Evolutionary conservation across 1,140 invertebrate species (phyloP), one percentile per base, ranked within the genome.

Genomic region (Brachionus koreanus): DNA sequence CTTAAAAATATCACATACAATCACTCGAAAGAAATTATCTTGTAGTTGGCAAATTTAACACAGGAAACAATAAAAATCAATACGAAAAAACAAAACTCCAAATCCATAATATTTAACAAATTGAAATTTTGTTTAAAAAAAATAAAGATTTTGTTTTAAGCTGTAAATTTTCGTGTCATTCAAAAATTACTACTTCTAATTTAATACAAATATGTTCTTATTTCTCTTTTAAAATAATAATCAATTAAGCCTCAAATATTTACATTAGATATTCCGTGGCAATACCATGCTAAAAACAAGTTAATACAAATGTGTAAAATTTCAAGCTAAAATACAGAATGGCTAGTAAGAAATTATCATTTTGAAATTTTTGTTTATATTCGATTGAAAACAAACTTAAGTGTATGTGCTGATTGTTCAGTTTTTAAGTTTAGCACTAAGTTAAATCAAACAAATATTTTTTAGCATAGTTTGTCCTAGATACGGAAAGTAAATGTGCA

Each of bases 61-160:
- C 67, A 72, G 67, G 67, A 72, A 72, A 39, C 37, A 72, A 72
- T 72, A 72, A 72, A 72, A 72, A 72, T 72, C 33, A 72, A 72
- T 39, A 72, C 3, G 37, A 72, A 72, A 23, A 72, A 37, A 61
- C 2, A 61, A 23, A 65, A 19, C 23, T 19, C n/a, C 16, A 10
- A 10, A 25, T n/a, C n/a, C 6, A 57, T 19, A 57, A 57, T 16
- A 57, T 57, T 57, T 57, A 57, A 57, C 23, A 19, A 19, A 57
- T 57, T 57, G 19, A 63, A 63, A 35, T n/a, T 67, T 35, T 67
- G 35, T 67, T 35, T 35, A 67, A 67, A 67, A 67, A 33, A 35
- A 35, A 29, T 2, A 29, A 35, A 67, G 12, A 35, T 67, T 67
- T 67, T 19, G 25, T 67, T 67, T 67, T n/a, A 35, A 35, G 25